These are phyloP conservation scores for Phengaris alcon DNA, from an alignment of 2,888 invertebrate species.

Conservation along the genomic window DNA sequence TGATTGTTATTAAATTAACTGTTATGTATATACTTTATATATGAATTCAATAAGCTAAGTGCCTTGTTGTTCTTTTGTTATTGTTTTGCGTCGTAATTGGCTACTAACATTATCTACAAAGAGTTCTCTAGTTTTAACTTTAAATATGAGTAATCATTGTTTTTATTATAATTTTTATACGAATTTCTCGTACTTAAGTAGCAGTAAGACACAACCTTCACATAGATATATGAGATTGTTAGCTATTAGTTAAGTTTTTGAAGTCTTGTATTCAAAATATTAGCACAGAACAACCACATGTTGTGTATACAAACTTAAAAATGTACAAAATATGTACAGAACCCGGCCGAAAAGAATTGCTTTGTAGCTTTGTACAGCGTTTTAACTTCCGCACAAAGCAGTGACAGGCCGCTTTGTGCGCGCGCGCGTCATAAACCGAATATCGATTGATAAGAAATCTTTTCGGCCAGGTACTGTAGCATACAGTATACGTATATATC, in stretches of 20 bases:
- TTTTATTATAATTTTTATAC: background rate
- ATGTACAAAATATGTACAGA: background rate
- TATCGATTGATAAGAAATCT: no score
- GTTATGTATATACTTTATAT: background rate
- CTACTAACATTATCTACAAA: background rate
- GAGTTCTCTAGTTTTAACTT: background rate
- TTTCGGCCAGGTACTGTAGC: no score
- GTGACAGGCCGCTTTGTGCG: no score
- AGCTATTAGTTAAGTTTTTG: background rate
- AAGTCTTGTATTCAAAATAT: background rate
- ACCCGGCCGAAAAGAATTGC: background rate
- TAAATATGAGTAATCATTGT: background rate
- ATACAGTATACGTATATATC: no score
- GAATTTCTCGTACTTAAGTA: conserved; percentile 9
- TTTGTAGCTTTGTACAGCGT: background rate
- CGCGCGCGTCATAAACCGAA: no score
- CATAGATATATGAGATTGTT: background rate
- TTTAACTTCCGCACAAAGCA: no score
- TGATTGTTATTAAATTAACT: background rate
- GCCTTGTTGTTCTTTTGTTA: background rate
- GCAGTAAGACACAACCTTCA: background rate
- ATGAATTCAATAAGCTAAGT: background rate
- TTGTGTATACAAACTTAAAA: background rate
- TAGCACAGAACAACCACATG: background rate
- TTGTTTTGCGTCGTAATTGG: background rate